Percentiles rank a stretch among this genome's conserved stretches.
Evolutionary conservation across 2,888 invertebrate genomes (phyloP).

Genomic region (Bugula neritina): DNA sequence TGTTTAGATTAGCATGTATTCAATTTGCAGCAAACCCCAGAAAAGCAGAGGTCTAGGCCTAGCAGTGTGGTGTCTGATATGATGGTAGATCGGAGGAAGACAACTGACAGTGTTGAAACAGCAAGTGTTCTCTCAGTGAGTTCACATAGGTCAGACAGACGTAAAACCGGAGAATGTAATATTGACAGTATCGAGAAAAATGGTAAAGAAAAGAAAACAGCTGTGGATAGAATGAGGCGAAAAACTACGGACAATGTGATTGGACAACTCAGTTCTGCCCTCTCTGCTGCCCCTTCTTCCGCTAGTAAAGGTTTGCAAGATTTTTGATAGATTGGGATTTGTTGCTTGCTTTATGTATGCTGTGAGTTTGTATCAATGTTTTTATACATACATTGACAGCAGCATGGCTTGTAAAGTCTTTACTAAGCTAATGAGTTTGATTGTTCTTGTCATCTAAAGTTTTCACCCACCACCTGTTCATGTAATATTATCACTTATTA

Average conservation of each 20-base stretch:
- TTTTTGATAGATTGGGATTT: not conserved
- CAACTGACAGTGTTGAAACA: not conserved
- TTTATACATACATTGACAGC: too few relatives aligned
- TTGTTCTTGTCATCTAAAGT: not conserved
- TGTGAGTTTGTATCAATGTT: too few relatives aligned
- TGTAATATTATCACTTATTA: not conserved
- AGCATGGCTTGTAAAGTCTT: too few relatives aligned
- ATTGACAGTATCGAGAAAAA: not conserved
- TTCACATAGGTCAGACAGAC: not conserved
- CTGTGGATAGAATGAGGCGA: conserved; percentile 11
- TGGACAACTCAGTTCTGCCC: not conserved
- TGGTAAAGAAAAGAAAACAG: not conserved
- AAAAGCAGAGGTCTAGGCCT: conserved; percentile 17
- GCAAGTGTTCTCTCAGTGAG: not conserved
- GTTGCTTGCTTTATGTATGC: not conserved
- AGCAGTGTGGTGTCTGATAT: conserved; percentile 13
- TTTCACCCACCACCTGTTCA: not conserved
- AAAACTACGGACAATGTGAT: conserved; percentile 22
- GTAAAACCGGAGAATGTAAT: not conserved
- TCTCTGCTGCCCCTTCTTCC: not conserved
- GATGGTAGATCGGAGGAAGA: not conserved
- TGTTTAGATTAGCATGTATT: too few relatives aligned
- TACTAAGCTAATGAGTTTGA: too few relatives aligned
- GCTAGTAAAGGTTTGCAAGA: conserved; percentile 16
- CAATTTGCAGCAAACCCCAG: conserved; percentile 1